Percentiles rank a stretch among this genome's conserved stretches.
phyloP scores from a whole-genome alignment of 2,113 vertebrate genomes.

The Oryzias melastigma region DNA sequence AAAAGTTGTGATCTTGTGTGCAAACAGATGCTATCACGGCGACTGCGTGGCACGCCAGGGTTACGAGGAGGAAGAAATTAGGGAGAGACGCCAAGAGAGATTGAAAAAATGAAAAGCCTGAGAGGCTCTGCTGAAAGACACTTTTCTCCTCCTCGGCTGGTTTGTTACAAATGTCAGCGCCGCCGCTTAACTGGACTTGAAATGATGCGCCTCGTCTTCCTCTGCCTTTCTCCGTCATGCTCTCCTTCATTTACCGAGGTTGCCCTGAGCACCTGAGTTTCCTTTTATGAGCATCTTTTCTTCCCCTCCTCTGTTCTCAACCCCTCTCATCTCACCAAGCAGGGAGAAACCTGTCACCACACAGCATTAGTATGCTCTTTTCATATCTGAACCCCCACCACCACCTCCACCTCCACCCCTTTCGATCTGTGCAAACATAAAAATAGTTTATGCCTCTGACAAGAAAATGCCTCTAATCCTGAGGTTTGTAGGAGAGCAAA shows the following conservation, averaged over 20 bases:
- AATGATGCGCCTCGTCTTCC: slow-evolving; percentile 35
- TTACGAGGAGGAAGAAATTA: slow-evolving; percentile 63
- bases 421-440: slow-evolving; percentile 62
- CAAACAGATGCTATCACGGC: slow-evolving; percentile 72
- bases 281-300: slow-evolving; percentile 46
- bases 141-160: slow-evolving; percentile 28
- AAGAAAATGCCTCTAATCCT: slow-evolving; percentile 78
- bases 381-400: slow-evolving; percentile 58
- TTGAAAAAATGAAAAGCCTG: slow-evolving; percentile 50
- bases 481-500: slow-evolving; percentile 76
- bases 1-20: slow-evolving; percentile 30
- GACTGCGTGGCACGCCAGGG: slow-evolving; percentile 68
- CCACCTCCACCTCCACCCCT: background rate
- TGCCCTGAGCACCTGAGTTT: slow-evolving; percentile 53
- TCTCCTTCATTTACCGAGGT: slow-evolving; percentile 57
- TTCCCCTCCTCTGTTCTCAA: slow-evolving; percentile 41
- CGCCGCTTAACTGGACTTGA: slow-evolving; percentile 59
- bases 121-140: slow-evolving; percentile 1
- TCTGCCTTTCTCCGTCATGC: slow-evolving; percentile 32
- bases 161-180: slow-evolving; percentile 57
- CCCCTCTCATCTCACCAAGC: slow-evolving; percentile 60
- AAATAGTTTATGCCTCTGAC: slow-evolving; percentile 79
- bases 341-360: slow-evolving; percentile 61
- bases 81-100: slow-evolving; percentile 48
- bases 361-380: slow-evolving; percentile 74